Conservation (phyloP, 2,797 vertebrate genomes). For the Astyanax mexicanus region DNA sequence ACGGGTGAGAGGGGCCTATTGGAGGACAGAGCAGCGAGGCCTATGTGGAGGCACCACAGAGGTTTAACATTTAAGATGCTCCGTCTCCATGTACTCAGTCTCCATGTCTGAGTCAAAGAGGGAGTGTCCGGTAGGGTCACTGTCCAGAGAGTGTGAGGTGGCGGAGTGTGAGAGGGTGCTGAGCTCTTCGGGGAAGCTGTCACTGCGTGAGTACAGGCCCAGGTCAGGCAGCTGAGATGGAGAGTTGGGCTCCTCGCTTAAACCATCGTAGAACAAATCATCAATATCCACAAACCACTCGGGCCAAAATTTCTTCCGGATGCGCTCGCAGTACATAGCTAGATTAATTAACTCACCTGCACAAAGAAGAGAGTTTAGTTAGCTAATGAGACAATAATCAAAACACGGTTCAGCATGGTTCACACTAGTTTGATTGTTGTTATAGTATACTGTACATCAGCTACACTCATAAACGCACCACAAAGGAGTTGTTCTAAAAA, state of each 20-base stretch:
- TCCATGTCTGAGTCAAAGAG: slow-evolving; percentile 98
- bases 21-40: slow-evolving; percentile 9
- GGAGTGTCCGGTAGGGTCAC: slow-evolving; percentile 93
- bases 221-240: slow-evolving; percentile 87
- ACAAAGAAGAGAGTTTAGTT: slow-evolving; percentile 11
- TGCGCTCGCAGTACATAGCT: slow-evolving; percentile 99
- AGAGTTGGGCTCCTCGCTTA: slow-evolving; percentile 83
- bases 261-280: slow-evolving; percentile 86
- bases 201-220: slow-evolving; percentile 92
- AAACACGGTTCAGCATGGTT: no score
- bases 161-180: slow-evolving; percentile 78
- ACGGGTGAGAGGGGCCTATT: background rate
- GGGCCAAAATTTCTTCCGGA: slow-evolving; percentile 95
- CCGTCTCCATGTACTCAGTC: slow-evolving; percentile 91
- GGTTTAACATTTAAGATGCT: slow-evolving; percentile 86
- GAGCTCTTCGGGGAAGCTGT: slow-evolving; percentile 88
- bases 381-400: background rate
- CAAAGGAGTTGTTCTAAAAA: no score
- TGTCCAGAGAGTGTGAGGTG: slow-evolving; percentile 88
- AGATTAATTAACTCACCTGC: slow-evolving; percentile 97
- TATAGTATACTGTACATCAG: no score
- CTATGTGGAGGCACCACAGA: slow-evolving; percentile 12
- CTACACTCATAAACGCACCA: no score
- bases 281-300: slow-evolving; percentile 96
- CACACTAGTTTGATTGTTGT: background rate